phyloP scores from a whole-genome alignment of 2,797 vertebrate genomes.

The Hypotaenidia philippensis region DNA sequence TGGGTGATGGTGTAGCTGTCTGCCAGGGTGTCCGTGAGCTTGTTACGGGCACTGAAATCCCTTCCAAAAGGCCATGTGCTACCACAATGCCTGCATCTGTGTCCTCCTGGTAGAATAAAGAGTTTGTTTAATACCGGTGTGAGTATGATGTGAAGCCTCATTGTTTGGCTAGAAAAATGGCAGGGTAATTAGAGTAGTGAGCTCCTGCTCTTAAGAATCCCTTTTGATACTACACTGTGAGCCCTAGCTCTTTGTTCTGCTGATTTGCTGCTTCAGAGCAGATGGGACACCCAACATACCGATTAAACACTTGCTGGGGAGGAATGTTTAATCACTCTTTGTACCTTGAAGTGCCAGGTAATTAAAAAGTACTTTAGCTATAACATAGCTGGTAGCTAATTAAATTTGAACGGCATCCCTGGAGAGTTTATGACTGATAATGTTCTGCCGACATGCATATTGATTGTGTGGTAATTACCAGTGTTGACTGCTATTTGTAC shows the following conservation, averaged over 20 bases:
- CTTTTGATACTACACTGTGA: slow-evolving; percentile 8
- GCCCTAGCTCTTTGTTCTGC: slow-evolving; percentile 42
- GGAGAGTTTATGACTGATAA: slow-evolving; percentile 25
- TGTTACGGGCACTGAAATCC: neutral
- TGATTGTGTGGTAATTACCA: neutral
- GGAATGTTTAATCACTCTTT: slow-evolving; percentile 39
- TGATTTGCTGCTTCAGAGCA: slow-evolving; percentile 60
- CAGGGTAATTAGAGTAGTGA: slow-evolving; percentile 67
- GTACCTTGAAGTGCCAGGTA: slow-evolving; percentile 42
- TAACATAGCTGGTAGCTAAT: slow-evolving; percentile 28
- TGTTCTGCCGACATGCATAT: neutral
- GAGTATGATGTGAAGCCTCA: slow-evolving; percentile 16
- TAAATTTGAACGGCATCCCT: slow-evolving; percentile 32
- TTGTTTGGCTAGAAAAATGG: slow-evolving; percentile 27
- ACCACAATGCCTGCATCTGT: neutral
- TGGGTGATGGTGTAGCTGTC: neutral
- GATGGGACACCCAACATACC: slow-evolving; percentile 51
- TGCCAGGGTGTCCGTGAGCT: neutral
- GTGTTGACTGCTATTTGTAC: neutral
- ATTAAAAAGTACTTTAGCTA: slow-evolving; percentile 38
- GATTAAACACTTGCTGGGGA: slow-evolving; percentile 70
- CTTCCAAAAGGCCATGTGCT: neutral
- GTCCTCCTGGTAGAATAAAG: neutral
- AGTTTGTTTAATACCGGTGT: neutral
- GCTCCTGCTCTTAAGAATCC: neutral